Base-by-base conservation (phyloP, 1,140 invertebrate species). In the Carposina sasakii region DNA sequence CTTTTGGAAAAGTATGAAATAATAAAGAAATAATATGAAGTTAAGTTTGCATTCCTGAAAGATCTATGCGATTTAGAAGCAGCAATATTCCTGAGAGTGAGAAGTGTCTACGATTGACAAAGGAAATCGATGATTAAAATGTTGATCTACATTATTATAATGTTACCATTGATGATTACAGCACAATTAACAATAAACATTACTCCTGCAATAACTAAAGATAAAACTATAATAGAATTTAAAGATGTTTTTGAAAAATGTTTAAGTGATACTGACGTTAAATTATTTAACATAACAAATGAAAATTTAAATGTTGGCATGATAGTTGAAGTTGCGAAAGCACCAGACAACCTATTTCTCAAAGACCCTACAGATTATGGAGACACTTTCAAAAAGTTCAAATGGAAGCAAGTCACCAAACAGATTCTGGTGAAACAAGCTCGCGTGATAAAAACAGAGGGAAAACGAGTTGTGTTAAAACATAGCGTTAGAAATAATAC, bases 331-430 rank as follows among this genome's bases (percentile, higher is more conserved):
- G 45, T 77, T 0, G 74, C 71, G 2, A 66, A 59, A 45, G 41
- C 9, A 17, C 71, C 76, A 2, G 52, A 68, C 16, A 58, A 72
- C 19, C 47, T 76, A 12, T 78, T 66, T 33, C 20, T 77, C 2
- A 71, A 58, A 28, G 66, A 75, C 28, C 74, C 72, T 4, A 77
- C 76, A 1, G 28, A 44, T 5, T 71, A 72, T 16, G 53, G 59
- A 0, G 51, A 81, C 54, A 33, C 76, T 19, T 77, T 57, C 41
- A 17, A 57, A 12, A 63, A 61, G 15, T 74, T 54, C 48, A 42
- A 76, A 12, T 81, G 76, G 76, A 39, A 36, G 15, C 24, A 64
- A 48, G 58, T 67, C 2, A 53, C 31, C 16, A 63, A 66, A 53
- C 58, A 45, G 23, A 19, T 71, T 6, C 39, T 17, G 12, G 42